These are phyloP conservation scores for Melanostoma mellinum DNA, from an alignment of 2,888 invertebrate species.

Conservation along the genomic window DNA sequence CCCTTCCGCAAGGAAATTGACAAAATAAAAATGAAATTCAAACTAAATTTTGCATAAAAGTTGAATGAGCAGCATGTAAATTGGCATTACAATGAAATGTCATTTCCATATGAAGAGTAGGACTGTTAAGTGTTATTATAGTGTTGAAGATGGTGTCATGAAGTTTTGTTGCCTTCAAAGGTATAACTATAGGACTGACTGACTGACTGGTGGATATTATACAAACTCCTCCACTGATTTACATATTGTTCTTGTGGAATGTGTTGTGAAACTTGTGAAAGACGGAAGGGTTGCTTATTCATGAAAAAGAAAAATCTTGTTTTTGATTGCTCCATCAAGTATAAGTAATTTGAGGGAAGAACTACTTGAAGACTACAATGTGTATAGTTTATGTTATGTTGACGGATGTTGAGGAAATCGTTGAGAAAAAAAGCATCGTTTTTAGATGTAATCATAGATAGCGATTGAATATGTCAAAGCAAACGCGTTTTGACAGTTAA, in stretches of 20 bases:
- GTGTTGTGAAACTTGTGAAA: neutral
- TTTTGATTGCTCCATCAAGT: neutral
- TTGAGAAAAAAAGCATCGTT: too few species aligned
- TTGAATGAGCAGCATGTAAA: conserved; percentile 51
- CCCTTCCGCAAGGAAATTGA: conserved; percentile 27
- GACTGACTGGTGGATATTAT: neutral
- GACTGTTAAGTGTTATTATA: conserved; percentile 35
- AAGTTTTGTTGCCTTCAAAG: conserved; percentile 1
- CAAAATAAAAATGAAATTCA: conserved; percentile 11
- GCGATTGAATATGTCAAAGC: too few species aligned
- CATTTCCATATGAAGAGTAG: conserved; percentile 54
- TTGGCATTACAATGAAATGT: conserved; percentile 40
- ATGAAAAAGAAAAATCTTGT: conserved; percentile 10
- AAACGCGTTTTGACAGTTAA: too few species aligned
- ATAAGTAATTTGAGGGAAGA: too few species aligned
- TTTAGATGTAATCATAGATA: too few species aligned
- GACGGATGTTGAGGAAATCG: too few species aligned
- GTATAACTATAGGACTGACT: neutral
- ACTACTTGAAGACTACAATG: too few species aligned
- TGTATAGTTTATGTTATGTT: too few species aligned
- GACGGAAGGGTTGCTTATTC: neutral
- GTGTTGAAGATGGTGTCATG: conserved; percentile 29
- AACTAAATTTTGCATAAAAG: conserved; percentile 47
- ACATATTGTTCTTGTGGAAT: neutral
- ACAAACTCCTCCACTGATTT: neutral